phyloP scores from a whole-genome alignment of 2,888 invertebrate species.

The Andrena dorsata region DNA sequence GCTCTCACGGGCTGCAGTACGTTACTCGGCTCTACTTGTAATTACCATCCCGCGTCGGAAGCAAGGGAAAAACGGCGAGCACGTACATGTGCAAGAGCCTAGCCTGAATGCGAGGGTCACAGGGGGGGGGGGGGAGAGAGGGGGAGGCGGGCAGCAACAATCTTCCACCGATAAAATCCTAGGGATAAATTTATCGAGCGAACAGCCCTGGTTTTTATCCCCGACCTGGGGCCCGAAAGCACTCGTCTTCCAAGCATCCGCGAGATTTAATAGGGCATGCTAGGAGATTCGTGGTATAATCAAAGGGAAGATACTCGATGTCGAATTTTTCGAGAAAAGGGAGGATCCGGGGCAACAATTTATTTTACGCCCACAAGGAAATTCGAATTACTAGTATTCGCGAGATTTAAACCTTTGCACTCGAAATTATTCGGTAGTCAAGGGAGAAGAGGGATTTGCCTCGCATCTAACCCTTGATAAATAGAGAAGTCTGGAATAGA shows the following conservation, averaged over 20 bases:
- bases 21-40: slow-evolving; percentile 65
- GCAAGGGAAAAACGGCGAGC: slow-evolving; percentile 61
- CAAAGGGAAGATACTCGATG: background rate
- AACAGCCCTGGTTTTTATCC: background rate
- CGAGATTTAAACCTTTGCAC: too few relatives aligned
- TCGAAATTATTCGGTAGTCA: too few relatives aligned
- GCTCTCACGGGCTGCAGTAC: slow-evolving; percentile 64
- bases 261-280: slow-evolving; percentile 4
- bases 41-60: slow-evolving; percentile 64
- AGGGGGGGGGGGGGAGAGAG: background rate
- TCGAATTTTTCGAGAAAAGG: background rate
- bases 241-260: background rate
- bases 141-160: slow-evolving; percentile 35
- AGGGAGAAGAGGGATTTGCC: too few relatives aligned
- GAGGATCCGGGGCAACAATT: background rate
- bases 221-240: background rate
- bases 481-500: too few relatives aligned
- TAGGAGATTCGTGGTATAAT: background rate
- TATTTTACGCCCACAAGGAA: background rate
- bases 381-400: too few relatives aligned
- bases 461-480: too few relatives aligned
- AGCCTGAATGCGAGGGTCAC: slow-evolving; percentile 8
- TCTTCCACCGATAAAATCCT: slow-evolving; percentile 22
- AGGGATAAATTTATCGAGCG: slow-evolving; percentile 40
- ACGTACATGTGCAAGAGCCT: slow-evolving; percentile 15